Conservation (phyloP, 35 echinoderm and acorn worm genomes). For the Ptychodera flava region DNA sequence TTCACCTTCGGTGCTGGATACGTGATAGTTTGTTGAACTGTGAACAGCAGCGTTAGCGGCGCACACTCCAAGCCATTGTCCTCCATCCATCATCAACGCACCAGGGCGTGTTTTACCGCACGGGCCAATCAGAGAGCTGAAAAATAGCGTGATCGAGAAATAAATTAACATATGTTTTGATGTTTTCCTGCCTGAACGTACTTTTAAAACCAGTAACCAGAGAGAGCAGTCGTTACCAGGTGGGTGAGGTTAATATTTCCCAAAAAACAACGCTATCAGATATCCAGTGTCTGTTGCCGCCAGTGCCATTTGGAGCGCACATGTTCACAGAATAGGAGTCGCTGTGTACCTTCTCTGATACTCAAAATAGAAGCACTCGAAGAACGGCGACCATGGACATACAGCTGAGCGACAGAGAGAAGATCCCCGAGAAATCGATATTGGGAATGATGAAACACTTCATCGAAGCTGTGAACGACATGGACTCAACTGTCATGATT, state of each 20-base stretch:
- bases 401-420: slow-evolving; percentile 29
- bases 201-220: background rate
- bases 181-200: background rate
- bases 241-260: background rate
- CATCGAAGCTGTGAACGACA: slow-evolving; percentile 92
- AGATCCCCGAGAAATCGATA: slow-evolving; percentile 44
- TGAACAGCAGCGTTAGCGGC: too few species aligned
- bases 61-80: too few species aligned
- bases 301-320: background rate
- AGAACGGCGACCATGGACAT: slow-evolving; percentile 11
- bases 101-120: background rate
- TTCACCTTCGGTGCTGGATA: too few species aligned
- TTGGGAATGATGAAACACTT: slow-evolving; percentile 91
- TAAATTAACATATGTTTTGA: background rate
- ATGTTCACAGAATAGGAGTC: background rate
- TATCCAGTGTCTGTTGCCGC: background rate
- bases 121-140: background rate
- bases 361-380: background rate
- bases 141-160: background rate
- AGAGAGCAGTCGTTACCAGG: background rate
- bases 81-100: too few species aligned
- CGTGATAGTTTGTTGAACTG: too few species aligned
- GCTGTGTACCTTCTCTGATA: background rate
- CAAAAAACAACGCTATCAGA: background rate
- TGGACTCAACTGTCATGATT: slow-evolving; percentile 95